Evolutionary conservation across 2,113 vertebrate species (phyloP).

Genomic region (Calidris pugnax): DNA sequence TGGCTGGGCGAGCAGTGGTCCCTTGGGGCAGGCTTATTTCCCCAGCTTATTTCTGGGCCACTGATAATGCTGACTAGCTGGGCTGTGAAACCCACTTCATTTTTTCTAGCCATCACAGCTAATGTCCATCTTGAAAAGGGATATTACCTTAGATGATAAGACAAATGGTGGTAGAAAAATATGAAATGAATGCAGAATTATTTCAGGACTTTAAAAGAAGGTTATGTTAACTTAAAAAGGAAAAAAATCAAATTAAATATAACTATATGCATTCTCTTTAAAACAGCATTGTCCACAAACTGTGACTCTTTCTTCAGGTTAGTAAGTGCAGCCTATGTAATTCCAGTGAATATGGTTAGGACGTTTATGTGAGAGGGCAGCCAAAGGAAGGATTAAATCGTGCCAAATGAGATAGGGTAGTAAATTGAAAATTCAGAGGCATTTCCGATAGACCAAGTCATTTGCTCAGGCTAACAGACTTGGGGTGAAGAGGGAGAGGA

Average conservation of each 20-base stretch:
- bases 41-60: not conserved
- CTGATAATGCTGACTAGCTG: not conserved
- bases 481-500: not conserved
- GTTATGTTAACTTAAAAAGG: not conserved
- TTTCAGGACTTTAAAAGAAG: not conserved
- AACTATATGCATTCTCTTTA: not conserved
- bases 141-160: not conserved
- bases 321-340: not conserved
- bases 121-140: not conserved
- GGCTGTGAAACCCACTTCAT: not conserved
- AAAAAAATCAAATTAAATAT: not conserved
- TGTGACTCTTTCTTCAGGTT: not conserved
- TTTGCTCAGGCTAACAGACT: not conserved
- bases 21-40: not conserved
- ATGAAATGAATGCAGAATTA: not conserved
- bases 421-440: slow-evolving; percentile 27
- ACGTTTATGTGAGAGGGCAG: not conserved
- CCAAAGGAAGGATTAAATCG: not conserved
- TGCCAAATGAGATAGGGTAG: not conserved
- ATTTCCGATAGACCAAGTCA: not conserved
- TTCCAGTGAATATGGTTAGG: not conserved
- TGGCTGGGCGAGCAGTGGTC: not conserved
- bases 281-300: not conserved
- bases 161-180: not conserved
- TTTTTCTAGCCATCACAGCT: not conserved